Conservation (phyloP, 2,797 vertebrate species). For the Moxostoma hubbsi region DNA sequence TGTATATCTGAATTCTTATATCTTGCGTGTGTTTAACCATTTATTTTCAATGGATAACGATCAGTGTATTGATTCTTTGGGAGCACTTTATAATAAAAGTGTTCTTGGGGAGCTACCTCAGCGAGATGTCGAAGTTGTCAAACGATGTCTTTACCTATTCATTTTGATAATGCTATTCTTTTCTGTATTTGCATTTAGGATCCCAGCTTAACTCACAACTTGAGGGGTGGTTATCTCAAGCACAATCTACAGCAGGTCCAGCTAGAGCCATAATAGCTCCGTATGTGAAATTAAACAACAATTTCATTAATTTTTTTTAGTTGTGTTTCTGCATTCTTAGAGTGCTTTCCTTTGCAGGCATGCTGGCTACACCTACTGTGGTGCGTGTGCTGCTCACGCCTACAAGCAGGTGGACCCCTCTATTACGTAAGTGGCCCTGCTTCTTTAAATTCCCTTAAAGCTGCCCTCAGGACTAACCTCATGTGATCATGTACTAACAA, state of each 20-base stretch:
- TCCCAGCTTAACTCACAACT: slow-evolving; percentile 96
- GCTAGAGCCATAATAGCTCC: slow-evolving; percentile 99
- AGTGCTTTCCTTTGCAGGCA: slow-evolving; percentile 78
- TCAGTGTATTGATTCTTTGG: too few species aligned
- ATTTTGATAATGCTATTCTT: background rate
- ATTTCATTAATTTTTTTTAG: background rate
- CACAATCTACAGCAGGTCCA: slow-evolving; percentile 92
- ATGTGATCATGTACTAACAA: too few species aligned
- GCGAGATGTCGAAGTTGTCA: background rate
- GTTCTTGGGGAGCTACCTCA: background rate
- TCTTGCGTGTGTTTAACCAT: too few species aligned
- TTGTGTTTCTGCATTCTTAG: slow-evolving; percentile 53
- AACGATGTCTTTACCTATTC: background rate
- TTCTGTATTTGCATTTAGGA: slow-evolving; percentile 72
- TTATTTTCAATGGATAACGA: too few species aligned
- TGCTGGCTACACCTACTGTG: slow-evolving; percentile 98
- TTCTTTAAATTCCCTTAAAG: slow-evolving; percentile 26
- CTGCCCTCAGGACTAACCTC: too few species aligned
- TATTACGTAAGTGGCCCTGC: slow-evolving; percentile 86
- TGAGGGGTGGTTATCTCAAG: slow-evolving; percentile 98
- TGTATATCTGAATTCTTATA: too few species aligned
- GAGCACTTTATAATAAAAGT: too few species aligned
- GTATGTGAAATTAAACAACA: slow-evolving; percentile 66
- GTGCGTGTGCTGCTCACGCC: slow-evolving; percentile 96
- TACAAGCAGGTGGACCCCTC: slow-evolving; percentile 99